Evolutionary conservation across 2,113 vertebrate species (phyloP), one percentile per base, ranked within the genome.

Genomic region (Suncus etruscus): DNA sequence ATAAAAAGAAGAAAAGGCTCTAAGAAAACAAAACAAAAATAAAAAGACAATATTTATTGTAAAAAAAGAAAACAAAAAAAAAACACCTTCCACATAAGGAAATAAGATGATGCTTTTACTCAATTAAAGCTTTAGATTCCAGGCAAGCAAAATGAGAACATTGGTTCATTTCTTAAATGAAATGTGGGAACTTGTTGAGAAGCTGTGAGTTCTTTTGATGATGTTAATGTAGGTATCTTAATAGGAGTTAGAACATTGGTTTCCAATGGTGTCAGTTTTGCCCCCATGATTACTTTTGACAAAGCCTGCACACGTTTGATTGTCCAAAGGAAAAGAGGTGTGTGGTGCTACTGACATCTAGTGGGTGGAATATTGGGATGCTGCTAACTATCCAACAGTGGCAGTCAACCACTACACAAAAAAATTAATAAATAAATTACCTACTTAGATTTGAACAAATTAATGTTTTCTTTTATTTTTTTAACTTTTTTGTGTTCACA

Each of bases 251-350:
- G 16, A 48, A 39, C 48, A 72, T 2, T 76, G n/a, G 14, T 74
- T 86, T 25, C 75, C 1, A 66, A 29, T 8, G 16, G 63, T 22
- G 24, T 0, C 31, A 80, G 0, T 25, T 69, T 80, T 63, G 8
- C 16, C 4, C 11, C 14, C 8, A 32, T 18, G 15, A 5, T 76
- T 92, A n/a, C 69, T 92, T 95, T 70, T 91, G 18, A 8, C 11
- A n/a, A 80, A 70, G 27, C 90, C 25, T 87, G 31, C 32, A 87
- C 63, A 90, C 51, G 75, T 84, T 81, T 78, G 10, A 6, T 48
- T 78, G 11, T 61, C n/a, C 61, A 45, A 77, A 31, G 22, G 25
- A 81, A 27, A 25, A 83, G 22, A 7, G 51, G 70, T 4, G 8
- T 22, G 2, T 77, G 22, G 29, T 87, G 15, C 29, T 83, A 58